These are phyloP conservation scores for Pteronotus mesoamericanus DNA, from an alignment of 2,797 vertebrate genomes.

Conservation along the genomic window DNA sequence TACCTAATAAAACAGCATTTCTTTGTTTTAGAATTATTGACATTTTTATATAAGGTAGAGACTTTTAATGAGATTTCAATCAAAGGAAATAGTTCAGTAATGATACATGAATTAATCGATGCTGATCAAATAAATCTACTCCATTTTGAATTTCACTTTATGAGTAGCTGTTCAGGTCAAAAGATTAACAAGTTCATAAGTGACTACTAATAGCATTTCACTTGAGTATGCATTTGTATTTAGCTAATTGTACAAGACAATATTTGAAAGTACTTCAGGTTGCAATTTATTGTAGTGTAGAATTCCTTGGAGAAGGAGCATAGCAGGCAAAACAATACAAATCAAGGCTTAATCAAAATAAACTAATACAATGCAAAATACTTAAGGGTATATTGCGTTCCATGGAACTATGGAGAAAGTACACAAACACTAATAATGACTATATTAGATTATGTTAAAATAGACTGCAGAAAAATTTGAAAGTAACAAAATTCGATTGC, in stretches of 20 bases:
- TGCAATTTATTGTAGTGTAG: conserved; percentile 68
- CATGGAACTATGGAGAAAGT: not conserved
- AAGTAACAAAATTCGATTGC: not conserved
- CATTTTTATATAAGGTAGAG: conserved; percentile 88
- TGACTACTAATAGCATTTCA: conserved; percentile 70
- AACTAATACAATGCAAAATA: not conserved
- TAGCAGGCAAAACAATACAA: conserved; percentile 16
- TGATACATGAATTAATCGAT: conserved; percentile 90
- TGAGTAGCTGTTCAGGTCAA: conserved; percentile 78
- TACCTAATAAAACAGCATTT: conserved; percentile 89
- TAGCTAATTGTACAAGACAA: conserved; percentile 75
- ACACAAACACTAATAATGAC: not conserved
- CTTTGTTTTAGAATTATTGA: conserved; percentile 90
- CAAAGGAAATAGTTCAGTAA: conserved; percentile 83
- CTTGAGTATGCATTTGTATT: conserved; percentile 76
- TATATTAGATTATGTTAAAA: not conserved
- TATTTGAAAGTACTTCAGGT: conserved; percentile 73
- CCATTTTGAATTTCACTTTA: conserved; percentile 80
- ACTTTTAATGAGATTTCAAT: conserved; percentile 83
- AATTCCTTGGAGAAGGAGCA: conserved; percentile 49
- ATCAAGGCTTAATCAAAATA: conserved; percentile 50
- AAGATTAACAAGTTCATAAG: conserved; percentile 77
- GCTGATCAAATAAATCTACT: conserved; percentile 90
- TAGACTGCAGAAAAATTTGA: not conserved
- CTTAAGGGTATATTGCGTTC: not conserved